These are phyloP conservation scores for Gymnocheta viridis DNA, from an alignment of 2,888 invertebrate species.

Conservation along the genomic window DNA sequence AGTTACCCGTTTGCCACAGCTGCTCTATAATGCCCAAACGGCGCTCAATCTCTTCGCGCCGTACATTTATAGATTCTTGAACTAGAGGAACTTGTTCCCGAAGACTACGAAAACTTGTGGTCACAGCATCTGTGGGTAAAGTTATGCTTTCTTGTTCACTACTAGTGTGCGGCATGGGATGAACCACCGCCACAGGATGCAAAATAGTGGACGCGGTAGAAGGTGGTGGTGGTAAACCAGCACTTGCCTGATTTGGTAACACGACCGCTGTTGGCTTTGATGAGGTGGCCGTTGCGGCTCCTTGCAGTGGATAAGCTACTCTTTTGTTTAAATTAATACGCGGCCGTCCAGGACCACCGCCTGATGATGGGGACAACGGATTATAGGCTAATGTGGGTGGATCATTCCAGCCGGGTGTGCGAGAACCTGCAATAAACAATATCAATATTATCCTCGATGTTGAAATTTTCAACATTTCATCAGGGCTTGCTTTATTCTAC, in stretches of 20 bases:
- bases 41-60: constrained; percentile 74
- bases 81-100: constrained; percentile 72
- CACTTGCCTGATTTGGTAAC: constrained; percentile 73
- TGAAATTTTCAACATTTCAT: constrained; percentile 5
- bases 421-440: constrained; percentile 75
- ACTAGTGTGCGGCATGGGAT: constrained; percentile 73
- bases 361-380: constrained; percentile 69
- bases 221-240: constrained; percentile 69
- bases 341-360: constrained; percentile 74
- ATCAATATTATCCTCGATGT: background rate
- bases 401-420: constrained; percentile 81
- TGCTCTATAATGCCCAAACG: constrained; percentile 75
- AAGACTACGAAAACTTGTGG: constrained; percentile 70
- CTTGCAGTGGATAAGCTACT: constrained; percentile 79
- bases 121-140: constrained; percentile 71
- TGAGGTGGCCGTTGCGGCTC: constrained; percentile 66
- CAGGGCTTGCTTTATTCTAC: background rate
- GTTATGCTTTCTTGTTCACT: constrained; percentile 60
- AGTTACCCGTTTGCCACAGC: constrained; percentile 74
- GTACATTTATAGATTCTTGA: constrained; percentile 73
- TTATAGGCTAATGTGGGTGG: constrained; percentile 78
- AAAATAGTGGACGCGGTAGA: constrained; percentile 60
- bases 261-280: constrained; percentile 77
- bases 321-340: constrained; percentile 80
- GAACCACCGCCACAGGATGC: constrained; percentile 76